phyloP scores from a whole-genome alignment of 2,113 vertebrate genomes.

The Phalacrocorax carbo region DNA sequence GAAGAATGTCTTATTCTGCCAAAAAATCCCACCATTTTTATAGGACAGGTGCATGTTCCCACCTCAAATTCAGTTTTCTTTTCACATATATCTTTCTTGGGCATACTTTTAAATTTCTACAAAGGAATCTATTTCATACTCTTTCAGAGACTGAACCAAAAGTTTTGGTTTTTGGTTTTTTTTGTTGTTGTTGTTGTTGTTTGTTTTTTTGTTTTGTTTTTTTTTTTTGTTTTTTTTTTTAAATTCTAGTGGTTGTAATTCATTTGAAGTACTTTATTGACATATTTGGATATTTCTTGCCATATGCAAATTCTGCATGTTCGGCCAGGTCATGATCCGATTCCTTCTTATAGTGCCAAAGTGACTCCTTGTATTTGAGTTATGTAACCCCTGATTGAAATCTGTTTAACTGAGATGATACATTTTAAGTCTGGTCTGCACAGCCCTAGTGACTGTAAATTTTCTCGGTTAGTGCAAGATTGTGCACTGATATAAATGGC shows the following conservation, averaged over 20 bases:
- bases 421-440: background rate
- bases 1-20: background rate
- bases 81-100: background rate
- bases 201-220: too few relatives aligned
- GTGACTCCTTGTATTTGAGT: background rate
- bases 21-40: background rate
- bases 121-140: background rate
- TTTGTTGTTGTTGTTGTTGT: too few relatives aligned
- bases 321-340: accelerated
- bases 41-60: background rate
- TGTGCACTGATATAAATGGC: background rate
- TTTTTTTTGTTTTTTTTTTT: too few relatives aligned
- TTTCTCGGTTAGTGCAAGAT: background rate
- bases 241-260: background rate
- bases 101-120: background rate
- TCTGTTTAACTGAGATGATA: background rate
- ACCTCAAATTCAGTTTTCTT: background rate
- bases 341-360: background rate
- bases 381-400: background rate
- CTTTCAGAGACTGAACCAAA: background rate
- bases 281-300: background rate
- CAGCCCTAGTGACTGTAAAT: background rate
- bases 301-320: background rate
- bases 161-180: too few relatives aligned
- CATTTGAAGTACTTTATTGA: background rate